Evolutionary conservation across 2,113 vertebrate species (phyloP).

Genomic region (Gracilinanus agilis): DNA sequence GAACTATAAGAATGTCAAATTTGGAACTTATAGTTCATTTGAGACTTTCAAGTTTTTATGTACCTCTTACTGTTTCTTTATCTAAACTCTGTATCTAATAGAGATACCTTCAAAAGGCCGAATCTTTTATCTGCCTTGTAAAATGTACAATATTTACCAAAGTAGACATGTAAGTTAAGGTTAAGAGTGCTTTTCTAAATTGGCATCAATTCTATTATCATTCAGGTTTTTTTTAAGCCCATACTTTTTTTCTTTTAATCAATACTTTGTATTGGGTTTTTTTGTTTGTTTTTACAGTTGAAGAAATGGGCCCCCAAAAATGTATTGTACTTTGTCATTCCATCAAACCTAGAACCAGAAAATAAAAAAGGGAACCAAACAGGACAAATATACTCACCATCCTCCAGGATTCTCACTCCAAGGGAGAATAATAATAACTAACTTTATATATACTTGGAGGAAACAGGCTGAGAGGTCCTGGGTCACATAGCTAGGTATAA

Average conservation of each 20-base stretch:
- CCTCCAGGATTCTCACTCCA: background rate
- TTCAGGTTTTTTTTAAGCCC: background rate
- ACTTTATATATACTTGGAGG: background rate
- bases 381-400: background rate
- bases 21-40: background rate
- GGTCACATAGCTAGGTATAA: background rate
- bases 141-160: background rate
- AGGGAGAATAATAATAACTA: background rate
- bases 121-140: background rate
- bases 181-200: background rate
- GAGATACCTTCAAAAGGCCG: background rate
- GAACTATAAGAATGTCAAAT: background rate
- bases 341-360: background rate
- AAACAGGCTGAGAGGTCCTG: background rate
- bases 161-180: background rate
- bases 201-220: background rate
- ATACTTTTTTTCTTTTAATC: background rate
- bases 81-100: background rate
- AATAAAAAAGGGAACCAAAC: background rate
- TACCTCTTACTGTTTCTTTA: background rate
- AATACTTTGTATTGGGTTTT: background rate
- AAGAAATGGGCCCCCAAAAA: background rate
- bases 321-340: background rate
- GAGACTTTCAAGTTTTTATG: background rate
- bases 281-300: too few relatives aligned